phyloP scores from a whole-genome alignment of 2,797 vertebrate genomes.

The Crocodylus rhombifer region DNA sequence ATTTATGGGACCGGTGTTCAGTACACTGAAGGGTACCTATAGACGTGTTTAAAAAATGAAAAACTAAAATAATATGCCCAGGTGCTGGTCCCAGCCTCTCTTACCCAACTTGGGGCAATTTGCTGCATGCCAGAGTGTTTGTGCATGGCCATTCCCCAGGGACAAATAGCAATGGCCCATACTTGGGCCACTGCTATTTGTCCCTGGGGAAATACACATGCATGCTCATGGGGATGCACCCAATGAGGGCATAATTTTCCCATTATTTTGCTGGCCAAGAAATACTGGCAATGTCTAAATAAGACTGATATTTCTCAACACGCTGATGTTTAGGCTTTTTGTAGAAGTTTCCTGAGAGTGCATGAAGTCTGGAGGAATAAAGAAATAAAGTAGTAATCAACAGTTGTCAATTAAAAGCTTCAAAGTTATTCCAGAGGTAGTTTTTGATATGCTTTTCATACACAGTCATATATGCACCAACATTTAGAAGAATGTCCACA shows the following conservation, averaged over 20 bases:
- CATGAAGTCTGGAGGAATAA: background rate
- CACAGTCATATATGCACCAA: slow-evolving; percentile 26
- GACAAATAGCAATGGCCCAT: background rate
- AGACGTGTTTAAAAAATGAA: background rate
- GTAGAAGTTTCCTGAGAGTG: background rate
- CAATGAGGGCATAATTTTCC: background rate
- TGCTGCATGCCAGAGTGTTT: too few relatives aligned
- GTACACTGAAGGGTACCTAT: background rate
- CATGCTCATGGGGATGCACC: background rate
- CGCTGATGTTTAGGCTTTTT: background rate
- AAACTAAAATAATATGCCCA: too few relatives aligned
- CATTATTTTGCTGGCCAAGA: background rate
- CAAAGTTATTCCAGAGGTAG: slow-evolving; percentile 42
- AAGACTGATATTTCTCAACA: background rate
- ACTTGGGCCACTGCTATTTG: background rate
- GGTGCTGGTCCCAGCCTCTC: too few relatives aligned
- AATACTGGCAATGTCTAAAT: background rate
- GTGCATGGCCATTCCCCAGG: background rate
- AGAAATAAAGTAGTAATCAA: background rate
- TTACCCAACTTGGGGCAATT: too few relatives aligned
- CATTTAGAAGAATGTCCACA: slow-evolving; percentile 28
- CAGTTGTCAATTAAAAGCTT: slow-evolving; percentile 29
- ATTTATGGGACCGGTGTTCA: background rate
- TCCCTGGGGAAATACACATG: rapidly evolving
- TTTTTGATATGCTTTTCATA: slow-evolving; percentile 38